Conservation (phyloP, 2,888 invertebrate genomes). For the Cephus sareptanus region DNA sequence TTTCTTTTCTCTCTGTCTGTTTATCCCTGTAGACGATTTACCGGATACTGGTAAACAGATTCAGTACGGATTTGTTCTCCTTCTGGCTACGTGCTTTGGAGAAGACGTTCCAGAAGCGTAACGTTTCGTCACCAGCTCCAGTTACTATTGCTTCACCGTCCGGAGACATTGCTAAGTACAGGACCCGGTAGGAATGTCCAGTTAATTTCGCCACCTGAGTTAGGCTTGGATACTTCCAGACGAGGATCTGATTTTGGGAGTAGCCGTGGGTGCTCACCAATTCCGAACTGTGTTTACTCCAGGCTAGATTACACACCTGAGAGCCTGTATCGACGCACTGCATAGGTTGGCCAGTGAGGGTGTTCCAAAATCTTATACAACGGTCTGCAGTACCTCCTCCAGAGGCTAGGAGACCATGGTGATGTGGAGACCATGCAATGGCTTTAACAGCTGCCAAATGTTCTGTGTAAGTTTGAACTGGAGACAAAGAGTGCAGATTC, state of each 20-base stretch:
- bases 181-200: slow-evolving; percentile 94
- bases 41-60: slow-evolving; percentile 90
- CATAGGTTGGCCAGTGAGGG: slow-evolving; percentile 96
- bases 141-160: slow-evolving; percentile 99
- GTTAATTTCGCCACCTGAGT: slow-evolving; percentile 97
- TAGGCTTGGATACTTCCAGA: slow-evolving; percentile 98
- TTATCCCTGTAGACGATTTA: slow-evolving; percentile 58
- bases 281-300: slow-evolving; percentile 99
- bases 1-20: neutral
- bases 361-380: slow-evolving; percentile 98
- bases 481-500: slow-evolving; percentile 87
- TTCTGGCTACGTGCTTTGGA: slow-evolving; percentile 95
- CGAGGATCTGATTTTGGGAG: slow-evolving; percentile 97
- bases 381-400: slow-evolving; percentile 99
- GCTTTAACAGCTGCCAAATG: slow-evolving; percentile 98
- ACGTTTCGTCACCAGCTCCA: slow-evolving; percentile 97
- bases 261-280: slow-evolving; percentile 98
- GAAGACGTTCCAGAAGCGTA: slow-evolving; percentile 99
- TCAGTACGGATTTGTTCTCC: slow-evolving; percentile 92
- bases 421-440: slow-evolving; percentile 99
- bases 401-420: slow-evolving; percentile 94
- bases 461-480: slow-evolving; percentile 95
- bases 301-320: slow-evolving; percentile 97
- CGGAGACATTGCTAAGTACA: slow-evolving; percentile 96
- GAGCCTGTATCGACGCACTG: slow-evolving; percentile 98